These are phyloP conservation scores for Centropus unirufus DNA, from an alignment of 2,113 vertebrate genomes.

Conservation along the genomic window DNA sequence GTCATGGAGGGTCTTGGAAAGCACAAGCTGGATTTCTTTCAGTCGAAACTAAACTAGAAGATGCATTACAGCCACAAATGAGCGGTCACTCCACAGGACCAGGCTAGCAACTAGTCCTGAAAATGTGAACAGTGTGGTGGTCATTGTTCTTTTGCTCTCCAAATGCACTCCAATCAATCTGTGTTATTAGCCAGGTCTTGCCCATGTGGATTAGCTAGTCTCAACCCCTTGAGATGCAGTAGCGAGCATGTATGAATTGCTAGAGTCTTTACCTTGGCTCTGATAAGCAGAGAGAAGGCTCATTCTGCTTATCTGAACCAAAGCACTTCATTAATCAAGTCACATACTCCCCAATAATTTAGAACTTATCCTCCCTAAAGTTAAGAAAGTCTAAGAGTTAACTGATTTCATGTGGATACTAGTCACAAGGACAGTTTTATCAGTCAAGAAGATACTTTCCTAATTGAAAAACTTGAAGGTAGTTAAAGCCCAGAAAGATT, in stretches of 20 bases:
- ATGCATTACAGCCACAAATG: neutral
- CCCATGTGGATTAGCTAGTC: neutral
- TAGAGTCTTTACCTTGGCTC: neutral
- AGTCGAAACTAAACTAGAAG: neutral
- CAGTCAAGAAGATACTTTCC: neutral
- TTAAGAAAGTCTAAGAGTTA: neutral
- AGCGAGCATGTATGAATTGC: neutral
- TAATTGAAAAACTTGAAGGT: neutral
- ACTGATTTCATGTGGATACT: neutral
- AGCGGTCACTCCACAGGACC: neutral
- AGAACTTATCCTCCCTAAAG: neutral
- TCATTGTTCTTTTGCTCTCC: fast-evolving
- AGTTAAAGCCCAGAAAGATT: neutral
- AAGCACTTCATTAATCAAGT: neutral
- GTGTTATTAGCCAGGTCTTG: neutral
- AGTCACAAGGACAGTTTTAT: neutral
- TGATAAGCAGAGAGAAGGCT: neutral
- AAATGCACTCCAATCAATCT: fast-evolving
- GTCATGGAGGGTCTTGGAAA: neutral
- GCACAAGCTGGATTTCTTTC: neutral
- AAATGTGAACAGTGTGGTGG: neutral
- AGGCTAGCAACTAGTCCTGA: neutral
- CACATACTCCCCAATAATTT: fast-evolving
- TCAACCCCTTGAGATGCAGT: neutral
- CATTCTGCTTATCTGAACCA: neutral